Conservation (phyloP, 1,140 invertebrate species). For the Eupristina koningsbergeri region DNA sequence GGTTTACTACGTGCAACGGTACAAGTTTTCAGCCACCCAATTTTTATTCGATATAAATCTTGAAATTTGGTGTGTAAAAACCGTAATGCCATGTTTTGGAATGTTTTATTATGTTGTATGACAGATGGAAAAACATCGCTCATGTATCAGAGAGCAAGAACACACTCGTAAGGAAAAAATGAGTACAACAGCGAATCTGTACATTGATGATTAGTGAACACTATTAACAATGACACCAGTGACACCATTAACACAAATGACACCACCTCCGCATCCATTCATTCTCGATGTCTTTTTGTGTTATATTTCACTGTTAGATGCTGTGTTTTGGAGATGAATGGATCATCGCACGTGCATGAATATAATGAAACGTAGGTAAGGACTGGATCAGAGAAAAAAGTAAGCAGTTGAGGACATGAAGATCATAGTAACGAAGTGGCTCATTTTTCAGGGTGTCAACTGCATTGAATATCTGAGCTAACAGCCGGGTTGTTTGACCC, state of each 20-base stretch:
- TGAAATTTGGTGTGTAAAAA: neutral
- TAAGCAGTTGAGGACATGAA: neutral
- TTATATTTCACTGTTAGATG: neutral
- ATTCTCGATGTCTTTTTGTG: slow-evolving; percentile 25
- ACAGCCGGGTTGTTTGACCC: neutral
- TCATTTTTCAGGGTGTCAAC: slow-evolving; percentile 74
- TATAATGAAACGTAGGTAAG: slow-evolving; percentile 67
- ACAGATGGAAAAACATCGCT: slow-evolving; percentile 35
- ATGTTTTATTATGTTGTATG: slow-evolving; percentile 48
- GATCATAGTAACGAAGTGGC: neutral
- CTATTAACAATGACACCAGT: slow-evolving; percentile 43
- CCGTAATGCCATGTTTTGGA: slow-evolving; percentile 1
- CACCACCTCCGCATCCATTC: slow-evolving; percentile 38
- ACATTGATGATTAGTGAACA: slow-evolving; percentile 44
- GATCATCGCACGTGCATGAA: slow-evolving; percentile 65
- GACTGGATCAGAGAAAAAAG: slow-evolving; percentile 10
- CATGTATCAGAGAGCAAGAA: neutral
- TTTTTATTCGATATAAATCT: neutral
- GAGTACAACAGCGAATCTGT: slow-evolving; percentile 1
- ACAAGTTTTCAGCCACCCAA: neutral
- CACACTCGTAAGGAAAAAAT: neutral
- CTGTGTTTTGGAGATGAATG: slow-evolving; percentile 61
- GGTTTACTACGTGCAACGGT: neutral
- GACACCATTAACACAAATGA: too few species aligned
- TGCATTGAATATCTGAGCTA: slow-evolving; percentile 53